A percentile compares a stretch with the other conserved stretches of the same genome.
These are phyloP conservation scores for Malurus leucopterus DNA, from an alignment of 2,797 vertebrate species.

Conservation along the genomic window DNA sequence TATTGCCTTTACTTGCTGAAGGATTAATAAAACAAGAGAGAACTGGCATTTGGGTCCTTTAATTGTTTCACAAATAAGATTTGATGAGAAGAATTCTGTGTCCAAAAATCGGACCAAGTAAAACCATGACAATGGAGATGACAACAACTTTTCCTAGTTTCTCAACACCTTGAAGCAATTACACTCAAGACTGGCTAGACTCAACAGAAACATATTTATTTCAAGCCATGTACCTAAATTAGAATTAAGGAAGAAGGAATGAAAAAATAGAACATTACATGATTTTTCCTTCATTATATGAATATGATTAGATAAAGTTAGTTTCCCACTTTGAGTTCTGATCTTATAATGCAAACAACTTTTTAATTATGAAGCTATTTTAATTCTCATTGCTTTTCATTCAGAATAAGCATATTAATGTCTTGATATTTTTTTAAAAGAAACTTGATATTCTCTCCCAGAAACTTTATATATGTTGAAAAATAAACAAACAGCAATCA, in stretches of 20 bases:
- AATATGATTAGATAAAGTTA: not conserved
- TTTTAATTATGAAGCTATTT: not conserved
- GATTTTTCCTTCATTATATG: not conserved
- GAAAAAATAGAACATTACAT: not conserved
- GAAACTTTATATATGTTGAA: not conserved
- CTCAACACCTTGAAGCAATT: not conserved
- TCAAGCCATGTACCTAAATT: not conserved
- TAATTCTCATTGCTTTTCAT: not conserved
- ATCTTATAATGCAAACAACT: not conserved
- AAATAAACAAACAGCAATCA: not conserved
- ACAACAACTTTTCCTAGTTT: not conserved
- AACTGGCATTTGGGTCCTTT: not conserved
- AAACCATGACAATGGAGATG: too few relatives aligned
- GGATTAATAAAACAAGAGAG: not conserved
- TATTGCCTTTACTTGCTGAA: not conserved
- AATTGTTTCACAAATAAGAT: not conserved
- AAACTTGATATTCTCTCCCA: too few relatives aligned
- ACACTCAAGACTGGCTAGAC: not conserved
- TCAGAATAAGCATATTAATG: not conserved
- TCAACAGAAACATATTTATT: not conserved
- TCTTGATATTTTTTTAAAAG: not conserved
- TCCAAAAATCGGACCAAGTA: too few relatives aligned
- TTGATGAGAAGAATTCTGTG: not conserved
- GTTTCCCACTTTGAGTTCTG: not conserved
- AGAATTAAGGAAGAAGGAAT: not conserved